These are phyloP conservation scores for Trilocha varians DNA, from an alignment of 2,888 invertebrate species.

Conservation along the genomic window DNA sequence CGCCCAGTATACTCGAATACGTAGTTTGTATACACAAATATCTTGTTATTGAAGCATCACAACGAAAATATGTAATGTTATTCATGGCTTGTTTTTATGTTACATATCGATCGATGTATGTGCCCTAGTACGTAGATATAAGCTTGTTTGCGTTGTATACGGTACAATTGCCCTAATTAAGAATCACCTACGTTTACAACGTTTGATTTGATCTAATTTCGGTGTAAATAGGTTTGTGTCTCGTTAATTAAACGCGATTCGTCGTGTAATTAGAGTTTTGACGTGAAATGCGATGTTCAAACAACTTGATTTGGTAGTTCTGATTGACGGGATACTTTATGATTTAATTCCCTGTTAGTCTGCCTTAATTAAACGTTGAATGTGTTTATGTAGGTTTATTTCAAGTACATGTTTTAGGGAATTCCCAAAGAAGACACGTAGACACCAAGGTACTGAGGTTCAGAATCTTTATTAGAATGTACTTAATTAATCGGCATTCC, in stretches of 20 bases:
- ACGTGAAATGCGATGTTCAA: not conserved
- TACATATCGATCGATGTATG: constrained; percentile 13
- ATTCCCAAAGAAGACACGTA: too few species aligned
- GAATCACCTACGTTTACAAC: not conserved
- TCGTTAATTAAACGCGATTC: not conserved
- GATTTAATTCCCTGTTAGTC: too few species aligned
- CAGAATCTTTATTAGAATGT: too few species aligned
- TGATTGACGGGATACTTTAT: too few species aligned
- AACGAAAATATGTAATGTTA: constrained; percentile 31
- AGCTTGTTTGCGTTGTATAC: not conserved
- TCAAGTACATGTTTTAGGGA: too few species aligned
- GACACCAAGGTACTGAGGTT: too few species aligned
- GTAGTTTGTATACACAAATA: constrained; percentile 16
- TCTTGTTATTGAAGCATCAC: constrained; percentile 25
- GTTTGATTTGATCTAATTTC: not conserved
- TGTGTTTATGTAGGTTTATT: too few species aligned
- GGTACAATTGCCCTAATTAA: not conserved
- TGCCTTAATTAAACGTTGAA: too few species aligned
- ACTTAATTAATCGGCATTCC: too few species aligned
- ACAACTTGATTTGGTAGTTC: not conserved
- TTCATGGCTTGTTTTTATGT: constrained; percentile 23
- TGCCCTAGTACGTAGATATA: not conserved
- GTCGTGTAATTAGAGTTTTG: not conserved
- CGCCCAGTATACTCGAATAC: constrained; percentile 35
- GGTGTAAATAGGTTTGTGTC: not conserved